Percentiles rank a stretch among this genome's conserved stretches.
phyloP scores from a whole-genome alignment of 2,797 vertebrate genomes.

The Parotocinclus haroldoi region DNA sequence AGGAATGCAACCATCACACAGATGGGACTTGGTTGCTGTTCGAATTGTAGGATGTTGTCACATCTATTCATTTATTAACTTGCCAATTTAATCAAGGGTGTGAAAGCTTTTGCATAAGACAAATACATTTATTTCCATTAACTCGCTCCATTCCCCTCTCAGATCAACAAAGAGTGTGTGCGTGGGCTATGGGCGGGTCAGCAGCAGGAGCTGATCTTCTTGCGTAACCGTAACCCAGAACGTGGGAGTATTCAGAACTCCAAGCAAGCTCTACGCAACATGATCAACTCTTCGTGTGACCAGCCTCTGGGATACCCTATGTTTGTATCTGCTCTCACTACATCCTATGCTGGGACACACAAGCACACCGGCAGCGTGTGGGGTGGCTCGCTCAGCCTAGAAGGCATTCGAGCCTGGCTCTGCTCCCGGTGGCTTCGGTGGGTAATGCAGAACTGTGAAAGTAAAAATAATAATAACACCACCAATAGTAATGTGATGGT shows the following conservation, averaged over 20 bases:
- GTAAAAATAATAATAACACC: no score
- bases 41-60: no score
- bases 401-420: slow-evolving; percentile 84
- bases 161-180: slow-evolving; percentile 98
- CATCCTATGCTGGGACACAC: slow-evolving; percentile 91
- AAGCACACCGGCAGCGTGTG: slow-evolving; percentile 82
- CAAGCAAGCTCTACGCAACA: slow-evolving; percentile 91
- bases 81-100: no score
- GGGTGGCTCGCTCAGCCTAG: slow-evolving; percentile 83
- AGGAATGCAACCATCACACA: no score
- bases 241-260: slow-evolving; percentile 98
- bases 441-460: no score
- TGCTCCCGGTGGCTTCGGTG: slow-evolving; percentile 90
- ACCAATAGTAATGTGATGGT: no score
- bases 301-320: slow-evolving; percentile 97
- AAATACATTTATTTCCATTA: no score
- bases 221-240: slow-evolving; percentile 93
- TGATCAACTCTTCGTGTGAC: slow-evolving; percentile 97
- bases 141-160: neutral
- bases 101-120: no score
- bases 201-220: slow-evolving; percentile 93
- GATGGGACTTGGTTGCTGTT: no score
- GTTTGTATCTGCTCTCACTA: slow-evolving; percentile 94
- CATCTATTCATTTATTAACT: no score
- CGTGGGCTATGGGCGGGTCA: slow-evolving; percentile 96